Evolutionary conservation across 1,140 invertebrate species (phyloP).

Genomic region (Galleria mellonella): DNA sequence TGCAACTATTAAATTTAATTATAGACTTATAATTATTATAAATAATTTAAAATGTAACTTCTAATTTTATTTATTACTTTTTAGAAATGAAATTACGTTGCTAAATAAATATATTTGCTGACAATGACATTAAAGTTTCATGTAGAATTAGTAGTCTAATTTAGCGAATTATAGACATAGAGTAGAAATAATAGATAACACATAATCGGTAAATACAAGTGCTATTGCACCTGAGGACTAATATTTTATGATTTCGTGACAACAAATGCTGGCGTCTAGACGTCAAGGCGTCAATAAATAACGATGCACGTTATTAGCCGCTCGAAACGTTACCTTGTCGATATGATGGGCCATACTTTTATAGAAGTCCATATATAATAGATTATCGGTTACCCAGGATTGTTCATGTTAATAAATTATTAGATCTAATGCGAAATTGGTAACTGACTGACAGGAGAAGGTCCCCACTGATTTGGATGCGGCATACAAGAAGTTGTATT

Average conservation of each 20-base stretch:
- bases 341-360: constrained; percentile 59
- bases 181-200: too few species aligned
- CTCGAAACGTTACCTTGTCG: constrained; percentile 16
- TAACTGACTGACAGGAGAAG: constrained; percentile 59
- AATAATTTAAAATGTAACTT: too few species aligned
- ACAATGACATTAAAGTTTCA: too few species aligned
- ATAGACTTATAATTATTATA: too few species aligned
- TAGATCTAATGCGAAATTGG: constrained; percentile 39
- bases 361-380: constrained; percentile 59
- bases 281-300: constrained; percentile 47
- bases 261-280: constrained; percentile 53
- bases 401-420: constrained; percentile 68
- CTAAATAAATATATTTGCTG: too few species aligned
- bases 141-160: too few species aligned
- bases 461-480: constrained; percentile 28
- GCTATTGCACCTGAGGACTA: constrained; percentile 26
- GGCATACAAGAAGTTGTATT: too few species aligned
- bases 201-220: constrained; percentile 14
- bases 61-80: too few species aligned
- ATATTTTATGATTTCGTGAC: constrained; percentile 56
- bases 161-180: too few species aligned
- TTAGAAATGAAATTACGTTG: too few species aligned
- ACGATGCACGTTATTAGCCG: constrained; percentile 37
- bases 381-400: constrained; percentile 56
- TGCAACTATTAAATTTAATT: too few species aligned